Evolutionary conservation across 2,113 vertebrate species (phyloP), one percentile per base, ranked within the genome.

Genomic region (Ceyx melanurus): DNA sequence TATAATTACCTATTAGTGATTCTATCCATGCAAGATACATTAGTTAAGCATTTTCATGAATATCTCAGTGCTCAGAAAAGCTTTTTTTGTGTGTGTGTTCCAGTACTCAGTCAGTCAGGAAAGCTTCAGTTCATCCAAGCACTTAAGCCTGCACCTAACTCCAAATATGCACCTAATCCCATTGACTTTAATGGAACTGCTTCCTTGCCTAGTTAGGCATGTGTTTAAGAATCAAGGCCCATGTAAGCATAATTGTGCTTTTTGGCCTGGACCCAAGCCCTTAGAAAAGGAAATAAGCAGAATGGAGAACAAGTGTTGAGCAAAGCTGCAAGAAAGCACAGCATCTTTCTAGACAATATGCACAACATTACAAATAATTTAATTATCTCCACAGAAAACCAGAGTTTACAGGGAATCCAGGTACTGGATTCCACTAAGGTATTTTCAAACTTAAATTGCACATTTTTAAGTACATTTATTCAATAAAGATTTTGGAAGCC

Each of bases 121-220:
- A 91, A 89, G 60, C 79, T 89, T 76, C 86, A 70, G 40, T 51
- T 87, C 89, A 86, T 61, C 70, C 83, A 89, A 92, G 86, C 71
- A 42, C 72, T 88, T 77, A 73, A 91, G 60, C 58, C 51, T 89
- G 64, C 73, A 85, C 72, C 67, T 54, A 92, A 64, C 61, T 88
- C 53, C 58, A 93, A 93, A 37, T 46, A 93, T 29, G 72, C 76
- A 85, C 10, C 2, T 88, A 94, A 92, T 88, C 88, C 84, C 91
- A 74, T 75, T 83, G 86, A 88, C 61, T 86, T 89, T 70, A 89
- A 67, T 64, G 53, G 81, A 28, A 29, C 93, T 67, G 84, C 89
- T 95, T 76, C 72, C 82, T 91, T 90, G 81, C 89, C 81, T 78
- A 86, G 83, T 78, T 91, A 91, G 89, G 76, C 78, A 85, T 42